phyloP scores from a whole-genome alignment of 2,888 invertebrate species.

The Cephus sareptanus region DNA sequence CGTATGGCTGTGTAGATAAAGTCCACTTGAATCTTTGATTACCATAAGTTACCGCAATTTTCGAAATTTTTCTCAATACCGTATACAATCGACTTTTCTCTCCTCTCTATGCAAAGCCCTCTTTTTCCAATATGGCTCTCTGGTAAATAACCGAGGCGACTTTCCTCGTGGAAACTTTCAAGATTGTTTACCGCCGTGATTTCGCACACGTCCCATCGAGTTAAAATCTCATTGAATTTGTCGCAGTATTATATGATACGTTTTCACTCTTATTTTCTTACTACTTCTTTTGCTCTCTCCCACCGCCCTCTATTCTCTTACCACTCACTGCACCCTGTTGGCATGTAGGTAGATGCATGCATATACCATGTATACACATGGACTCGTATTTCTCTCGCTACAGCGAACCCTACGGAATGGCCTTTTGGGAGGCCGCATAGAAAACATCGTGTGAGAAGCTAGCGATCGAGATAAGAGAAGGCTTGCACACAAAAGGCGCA shows the following conservation, averaged over 20 bases:
- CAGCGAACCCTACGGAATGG: background rate
- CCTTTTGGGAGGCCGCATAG: background rate
- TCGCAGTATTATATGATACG: background rate
- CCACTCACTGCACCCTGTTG: background rate
- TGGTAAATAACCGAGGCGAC: background rate
- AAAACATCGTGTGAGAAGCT: background rate
- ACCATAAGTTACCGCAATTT: background rate
- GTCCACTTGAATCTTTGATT: background rate
- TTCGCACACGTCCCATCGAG: background rate
- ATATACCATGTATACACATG: background rate
- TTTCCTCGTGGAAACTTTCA: background rate
- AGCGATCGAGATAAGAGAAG: conserved; percentile 31
- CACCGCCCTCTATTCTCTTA: background rate
- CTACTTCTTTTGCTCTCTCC: background rate
- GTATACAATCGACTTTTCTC: background rate
- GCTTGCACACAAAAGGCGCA: conserved; percentile 39
- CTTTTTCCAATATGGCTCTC: background rate
- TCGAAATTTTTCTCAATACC: background rate
- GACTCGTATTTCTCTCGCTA: background rate
- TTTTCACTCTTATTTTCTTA: background rate
- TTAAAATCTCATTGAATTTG: background rate
- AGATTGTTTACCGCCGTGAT: background rate
- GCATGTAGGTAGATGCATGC: background rate
- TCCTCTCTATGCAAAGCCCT: background rate
- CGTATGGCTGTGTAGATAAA: background rate